These are phyloP conservation scores for Eutrigla gurnardus DNA, from an alignment of 2,797 vertebrate species.

Conservation along the genomic window DNA sequence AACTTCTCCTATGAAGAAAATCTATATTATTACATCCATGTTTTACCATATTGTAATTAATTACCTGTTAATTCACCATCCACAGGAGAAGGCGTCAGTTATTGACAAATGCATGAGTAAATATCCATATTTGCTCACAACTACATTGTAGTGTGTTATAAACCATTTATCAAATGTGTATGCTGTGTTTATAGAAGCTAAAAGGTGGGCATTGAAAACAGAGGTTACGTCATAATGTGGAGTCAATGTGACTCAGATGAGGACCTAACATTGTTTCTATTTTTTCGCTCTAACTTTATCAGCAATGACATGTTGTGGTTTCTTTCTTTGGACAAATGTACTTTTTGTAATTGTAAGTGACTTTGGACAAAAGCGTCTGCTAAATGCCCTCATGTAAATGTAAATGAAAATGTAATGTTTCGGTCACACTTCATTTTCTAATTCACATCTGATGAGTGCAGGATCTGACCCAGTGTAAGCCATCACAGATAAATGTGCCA, in stretches of 20 bases:
- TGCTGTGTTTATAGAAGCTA: background rate
- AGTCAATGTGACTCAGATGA: no score
- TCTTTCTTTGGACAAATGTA: no score
- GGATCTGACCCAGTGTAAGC: constrained; percentile 59
- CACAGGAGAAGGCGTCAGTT: background rate
- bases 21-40: background rate
- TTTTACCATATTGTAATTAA: background rate
- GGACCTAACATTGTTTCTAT: no score
- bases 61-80: background rate
- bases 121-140: background rate
- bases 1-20: background rate
- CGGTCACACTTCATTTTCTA: constrained; percentile 44
- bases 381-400: no score
- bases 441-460: constrained; percentile 36
- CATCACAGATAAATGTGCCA: constrained; percentile 56
- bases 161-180: constrained; percentile 9
- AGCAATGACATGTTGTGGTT: no score
- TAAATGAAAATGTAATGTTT: background rate
- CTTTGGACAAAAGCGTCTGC: no score
- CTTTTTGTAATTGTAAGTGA: no score
- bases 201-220: background rate
- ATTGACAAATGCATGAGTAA: background rate
- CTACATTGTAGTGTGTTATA: background rate
- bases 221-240: background rate
- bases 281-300: no score